Conservation (phyloP, 1,140 invertebrate species). For the Cydia amplana region DNA sequence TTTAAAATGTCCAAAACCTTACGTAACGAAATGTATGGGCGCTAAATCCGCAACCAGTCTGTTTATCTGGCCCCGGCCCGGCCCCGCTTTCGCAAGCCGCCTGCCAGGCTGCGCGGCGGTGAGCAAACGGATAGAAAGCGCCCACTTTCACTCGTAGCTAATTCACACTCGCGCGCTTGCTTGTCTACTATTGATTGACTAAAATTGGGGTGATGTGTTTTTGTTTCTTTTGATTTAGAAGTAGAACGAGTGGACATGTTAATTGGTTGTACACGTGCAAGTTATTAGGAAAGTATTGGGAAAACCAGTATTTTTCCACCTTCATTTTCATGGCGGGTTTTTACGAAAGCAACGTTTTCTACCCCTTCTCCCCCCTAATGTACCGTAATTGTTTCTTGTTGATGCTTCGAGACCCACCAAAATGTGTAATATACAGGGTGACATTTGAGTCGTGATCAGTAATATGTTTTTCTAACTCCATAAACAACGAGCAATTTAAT, state of each 20-base stretch:
- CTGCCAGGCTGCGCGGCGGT: constrained; percentile 46
- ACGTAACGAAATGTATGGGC: background rate
- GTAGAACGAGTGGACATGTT: background rate
- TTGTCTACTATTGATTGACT: background rate
- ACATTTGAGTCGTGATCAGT: no score
- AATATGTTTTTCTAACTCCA: no score
- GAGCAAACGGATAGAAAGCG: constrained; percentile 69
- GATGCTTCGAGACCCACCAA: no score
- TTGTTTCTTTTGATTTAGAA: background rate
- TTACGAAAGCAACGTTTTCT: no score
- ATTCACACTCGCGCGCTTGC: constrained; percentile 5
- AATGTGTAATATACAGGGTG: no score
- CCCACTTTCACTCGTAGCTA: constrained; percentile 66
- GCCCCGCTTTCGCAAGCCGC: constrained; percentile 26
- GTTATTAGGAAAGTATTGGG: background rate
- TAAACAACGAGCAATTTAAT: no score
- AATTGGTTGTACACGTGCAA: background rate
- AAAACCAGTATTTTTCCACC: background rate
- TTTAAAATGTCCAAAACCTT: background rate
- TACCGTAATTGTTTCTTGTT: no score
- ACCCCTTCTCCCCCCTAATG: no score
- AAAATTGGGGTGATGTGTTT: background rate
- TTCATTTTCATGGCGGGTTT: no score
- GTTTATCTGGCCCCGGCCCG: background rate
- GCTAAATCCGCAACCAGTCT: background rate